A percentile compares a stretch with the other conserved stretches of the same genome.
These are phyloP conservation scores for Hydroisotoma schaefferi DNA, from an alignment of 2,888 invertebrate species.

Conservation along the genomic window DNA sequence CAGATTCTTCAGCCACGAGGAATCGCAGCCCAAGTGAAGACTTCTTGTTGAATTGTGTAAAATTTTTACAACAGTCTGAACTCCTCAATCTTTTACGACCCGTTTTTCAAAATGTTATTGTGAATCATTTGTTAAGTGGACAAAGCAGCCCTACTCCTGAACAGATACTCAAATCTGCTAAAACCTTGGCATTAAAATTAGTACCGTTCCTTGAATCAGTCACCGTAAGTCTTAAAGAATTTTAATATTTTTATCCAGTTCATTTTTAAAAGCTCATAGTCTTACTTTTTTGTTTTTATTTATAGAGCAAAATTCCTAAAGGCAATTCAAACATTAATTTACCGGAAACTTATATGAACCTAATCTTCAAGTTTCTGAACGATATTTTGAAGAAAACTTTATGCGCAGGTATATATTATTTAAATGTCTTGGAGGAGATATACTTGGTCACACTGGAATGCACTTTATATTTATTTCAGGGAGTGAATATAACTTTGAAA, in stretches of 20 bases:
- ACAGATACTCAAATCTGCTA: slow-evolving; percentile 41
- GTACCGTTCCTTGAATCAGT: slow-evolving; percentile 39
- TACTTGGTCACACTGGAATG: no score
- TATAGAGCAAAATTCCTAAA: background rate
- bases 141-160: slow-evolving; percentile 36
- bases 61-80: slow-evolving; percentile 35
- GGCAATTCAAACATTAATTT: background rate
- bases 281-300: background rate
- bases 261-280: background rate
- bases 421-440: no score
- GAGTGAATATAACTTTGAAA: background rate
- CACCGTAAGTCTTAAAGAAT: slow-evolving; percentile 22
- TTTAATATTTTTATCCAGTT: background rate
- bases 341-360: background rate
- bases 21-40: background rate
- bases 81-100: slow-evolving; percentile 33
- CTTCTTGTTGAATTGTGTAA: background rate
- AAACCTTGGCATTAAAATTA: slow-evolving; percentile 32
- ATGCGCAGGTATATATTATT: no score
- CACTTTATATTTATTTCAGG: no score
- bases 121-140: slow-evolving; percentile 45
- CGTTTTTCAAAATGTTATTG: slow-evolving; percentile 34
- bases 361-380: background rate
- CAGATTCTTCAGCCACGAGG: background rate
- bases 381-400: no score